These are phyloP conservation scores for Cydia amplana DNA, from an alignment of 1,140 invertebrate genomes.

Conservation along the genomic window DNA sequence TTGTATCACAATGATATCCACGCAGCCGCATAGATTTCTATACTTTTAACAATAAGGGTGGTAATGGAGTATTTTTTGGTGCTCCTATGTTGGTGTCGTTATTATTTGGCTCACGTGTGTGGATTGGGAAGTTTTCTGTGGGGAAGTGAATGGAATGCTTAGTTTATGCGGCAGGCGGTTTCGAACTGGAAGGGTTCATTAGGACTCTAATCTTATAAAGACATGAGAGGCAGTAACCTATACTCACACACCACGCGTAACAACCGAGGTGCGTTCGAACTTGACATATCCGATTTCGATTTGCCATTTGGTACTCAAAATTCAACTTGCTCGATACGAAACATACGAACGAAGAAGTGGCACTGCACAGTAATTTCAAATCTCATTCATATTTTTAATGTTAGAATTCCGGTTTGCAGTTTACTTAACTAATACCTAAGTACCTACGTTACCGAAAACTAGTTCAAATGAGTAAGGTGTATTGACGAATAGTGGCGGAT, in stretches of 20 bases:
- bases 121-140: constrained; percentile 24
- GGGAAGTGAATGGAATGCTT: constrained; percentile 23
- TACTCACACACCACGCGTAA: not conserved
- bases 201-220: constrained; percentile 21
- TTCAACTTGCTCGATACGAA: no score
- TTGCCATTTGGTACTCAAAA: no score
- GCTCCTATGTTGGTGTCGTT: not conserved
- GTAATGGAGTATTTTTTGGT: not conserved
- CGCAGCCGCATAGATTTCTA: not conserved
- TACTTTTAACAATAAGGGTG: constrained; percentile 1
- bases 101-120: constrained; percentile 16
- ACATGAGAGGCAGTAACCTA: constrained; percentile 8
- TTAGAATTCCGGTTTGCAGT: no score
- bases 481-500: no score
- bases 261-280: no score
- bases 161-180: constrained; percentile 27
- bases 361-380: no score
- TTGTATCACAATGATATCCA: not conserved
- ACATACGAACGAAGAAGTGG: no score
- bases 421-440: no score
- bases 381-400: no score
- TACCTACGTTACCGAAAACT: no score
- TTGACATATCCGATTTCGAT: no score
- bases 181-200: constrained; percentile 25
- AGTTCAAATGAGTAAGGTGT: no score